A percentile compares a stretch with the other conserved stretches of the same genome.
These are phyloP conservation scores for Tillus elongatus DNA, from an alignment of 2,888 invertebrate genomes.

Conservation along the genomic window DNA sequence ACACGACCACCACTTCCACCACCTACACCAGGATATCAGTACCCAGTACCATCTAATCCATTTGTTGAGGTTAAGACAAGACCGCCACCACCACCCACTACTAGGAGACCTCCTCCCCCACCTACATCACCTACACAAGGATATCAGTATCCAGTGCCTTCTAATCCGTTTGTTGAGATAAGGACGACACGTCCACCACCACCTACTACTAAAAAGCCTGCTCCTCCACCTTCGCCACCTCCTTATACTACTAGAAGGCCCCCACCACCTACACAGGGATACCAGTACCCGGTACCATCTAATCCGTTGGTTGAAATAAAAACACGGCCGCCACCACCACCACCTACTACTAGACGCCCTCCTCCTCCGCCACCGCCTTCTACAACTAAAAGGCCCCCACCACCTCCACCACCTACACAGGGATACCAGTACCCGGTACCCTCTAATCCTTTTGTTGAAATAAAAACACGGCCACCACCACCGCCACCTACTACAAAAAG, in stretches of 20 bases:
- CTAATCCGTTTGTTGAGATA: neutral
- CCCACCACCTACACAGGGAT: neutral
- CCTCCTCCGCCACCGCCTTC: neutral
- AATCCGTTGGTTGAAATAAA: neutral
- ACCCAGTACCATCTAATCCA: neutral
- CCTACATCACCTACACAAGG: neutral
- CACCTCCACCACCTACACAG: neutral
- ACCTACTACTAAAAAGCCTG: neutral
- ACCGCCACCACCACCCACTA: constrained; percentile 6
- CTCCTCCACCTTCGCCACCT: constrained; percentile 5
- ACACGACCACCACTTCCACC: constrained; percentile 6
- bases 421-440: neutral
- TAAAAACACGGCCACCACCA: too few relatives aligned
- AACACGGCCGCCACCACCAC: constrained; percentile 1
- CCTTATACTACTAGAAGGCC: neutral
- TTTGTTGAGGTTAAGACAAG: neutral
- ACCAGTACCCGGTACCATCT: neutral
- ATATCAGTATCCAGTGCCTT: too few relatives aligned
- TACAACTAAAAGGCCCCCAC: constrained; percentile 2
- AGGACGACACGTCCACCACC: constrained; percentile 5
- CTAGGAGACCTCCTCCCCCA: neutral
- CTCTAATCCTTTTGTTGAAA: constrained; percentile 2
- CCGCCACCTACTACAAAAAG: constrained; percentile 3
- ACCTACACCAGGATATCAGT: neutral
- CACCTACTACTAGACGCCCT: neutral